Percentiles rank a stretch among this genome's conserved stretches.
Conservation (phyloP, 35 echinoderm and acorn worm species). For the Stichopus chloronotus region DNA sequence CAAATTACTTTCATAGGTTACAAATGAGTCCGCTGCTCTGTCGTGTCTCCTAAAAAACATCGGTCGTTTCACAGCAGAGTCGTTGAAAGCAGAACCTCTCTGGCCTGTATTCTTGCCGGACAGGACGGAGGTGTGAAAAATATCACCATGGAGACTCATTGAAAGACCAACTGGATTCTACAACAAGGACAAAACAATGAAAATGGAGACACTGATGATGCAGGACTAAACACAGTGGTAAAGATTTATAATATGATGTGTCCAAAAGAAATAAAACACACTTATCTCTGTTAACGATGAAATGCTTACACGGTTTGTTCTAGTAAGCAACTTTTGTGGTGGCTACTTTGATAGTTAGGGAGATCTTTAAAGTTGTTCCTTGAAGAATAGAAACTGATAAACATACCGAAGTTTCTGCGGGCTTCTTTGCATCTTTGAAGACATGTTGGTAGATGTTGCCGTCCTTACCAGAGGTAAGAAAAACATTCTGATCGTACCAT, state of each 20-base stretch:
- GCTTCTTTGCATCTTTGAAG: constrained; percentile 97
- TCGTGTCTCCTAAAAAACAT: constrained; percentile 69
- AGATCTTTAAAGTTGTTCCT: too few species aligned
- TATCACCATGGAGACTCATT: constrained; percentile 84
- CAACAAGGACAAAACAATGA: constrained; percentile 17
- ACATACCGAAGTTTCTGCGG: constrained; percentile 65
- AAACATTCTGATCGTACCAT: constrained; percentile 90
- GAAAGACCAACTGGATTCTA: constrained; percentile 94
- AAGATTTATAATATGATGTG: background rate
- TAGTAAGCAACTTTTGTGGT: too few species aligned
- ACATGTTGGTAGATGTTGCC: constrained; percentile 87
- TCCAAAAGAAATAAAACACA: too few species aligned
- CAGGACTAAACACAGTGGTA: background rate
- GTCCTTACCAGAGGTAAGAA: constrained; percentile 91
- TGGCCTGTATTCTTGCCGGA: background rate
- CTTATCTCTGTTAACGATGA: too few species aligned
- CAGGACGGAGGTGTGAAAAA: constrained; percentile 64
- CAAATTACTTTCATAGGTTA: constrained; percentile 73
- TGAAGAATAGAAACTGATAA: background rate
- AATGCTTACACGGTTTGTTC: too few species aligned
- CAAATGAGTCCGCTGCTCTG: constrained; percentile 50
- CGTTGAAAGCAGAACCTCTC: background rate
- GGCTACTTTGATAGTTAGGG: too few species aligned
- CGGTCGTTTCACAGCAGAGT: constrained; percentile 57
- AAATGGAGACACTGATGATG: too few species aligned